A percentile compares a stretch with the other conserved stretches of the same genome.
Evolutionary conservation across 2,113 vertebrate species (phyloP).

Genomic region (Chlorodrepanis virens): DNA sequence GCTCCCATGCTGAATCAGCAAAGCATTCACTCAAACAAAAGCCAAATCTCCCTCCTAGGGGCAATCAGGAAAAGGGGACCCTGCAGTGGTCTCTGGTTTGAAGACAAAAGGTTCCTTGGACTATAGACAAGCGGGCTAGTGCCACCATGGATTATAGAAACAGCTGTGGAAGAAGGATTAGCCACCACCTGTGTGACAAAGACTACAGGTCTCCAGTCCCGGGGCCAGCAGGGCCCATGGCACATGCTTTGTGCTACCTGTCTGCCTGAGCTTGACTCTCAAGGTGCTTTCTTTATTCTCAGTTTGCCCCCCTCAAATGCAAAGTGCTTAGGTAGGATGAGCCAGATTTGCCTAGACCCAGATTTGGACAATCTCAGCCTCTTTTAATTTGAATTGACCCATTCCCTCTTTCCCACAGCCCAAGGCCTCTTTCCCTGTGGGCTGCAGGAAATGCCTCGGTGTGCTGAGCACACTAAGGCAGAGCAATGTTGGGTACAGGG

Average conservation of each 20-base stretch:
- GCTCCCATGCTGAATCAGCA: background rate
- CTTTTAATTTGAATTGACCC: background rate
- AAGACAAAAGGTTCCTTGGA: constrained; percentile 26
- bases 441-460: background rate
- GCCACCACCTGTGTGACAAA: constrained; percentile 2
- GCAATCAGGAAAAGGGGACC: background rate
- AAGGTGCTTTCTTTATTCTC: background rate
- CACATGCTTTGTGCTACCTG: background rate
- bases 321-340: background rate
- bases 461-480: accelerated
- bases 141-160: background rate
- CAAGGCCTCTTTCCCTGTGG: background rate
- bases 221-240: background rate
- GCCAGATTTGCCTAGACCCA: background rate
- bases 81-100: background rate
- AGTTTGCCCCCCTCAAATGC: accelerated
- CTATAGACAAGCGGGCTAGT: constrained; percentile 3
- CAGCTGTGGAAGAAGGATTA: constrained; percentile 29
- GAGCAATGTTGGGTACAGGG: no score
- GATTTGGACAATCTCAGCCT: background rate
- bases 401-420: background rate
- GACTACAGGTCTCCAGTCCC: background rate
- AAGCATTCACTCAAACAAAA: constrained; percentile 34
- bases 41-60: constrained; percentile 20
- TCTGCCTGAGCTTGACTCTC: background rate